Percentiles rank a stretch among this genome's conserved stretches.
Conservation (phyloP, 2,888 invertebrate species). For the Marronus borbonicus region DNA sequence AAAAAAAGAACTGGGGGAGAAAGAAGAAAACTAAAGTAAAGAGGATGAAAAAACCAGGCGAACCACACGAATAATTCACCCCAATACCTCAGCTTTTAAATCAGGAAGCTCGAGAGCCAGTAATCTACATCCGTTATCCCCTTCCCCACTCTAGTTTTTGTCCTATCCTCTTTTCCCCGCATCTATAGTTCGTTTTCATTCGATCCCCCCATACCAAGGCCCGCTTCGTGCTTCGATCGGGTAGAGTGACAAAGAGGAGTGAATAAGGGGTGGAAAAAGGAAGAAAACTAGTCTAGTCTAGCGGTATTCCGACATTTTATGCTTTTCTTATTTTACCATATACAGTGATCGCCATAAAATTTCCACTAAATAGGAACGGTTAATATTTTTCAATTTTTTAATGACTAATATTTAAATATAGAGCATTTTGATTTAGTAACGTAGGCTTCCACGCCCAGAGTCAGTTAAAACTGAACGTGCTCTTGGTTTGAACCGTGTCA, state of each 20-base stretch:
- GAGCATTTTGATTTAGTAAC: too few relatives aligned
- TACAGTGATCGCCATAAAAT: neutral
- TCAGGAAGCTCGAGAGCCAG: slow-evolving; percentile 32
- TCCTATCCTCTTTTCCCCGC: neutral
- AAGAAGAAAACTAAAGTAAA: neutral
- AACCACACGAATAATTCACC: slow-evolving; percentile 24
- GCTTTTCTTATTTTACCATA: neutral
- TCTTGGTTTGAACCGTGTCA: too few relatives aligned
- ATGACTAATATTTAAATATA: too few relatives aligned
- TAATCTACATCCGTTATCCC: slow-evolving; percentile 30
- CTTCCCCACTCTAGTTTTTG: neutral
- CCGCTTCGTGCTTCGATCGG: slow-evolving; percentile 1
- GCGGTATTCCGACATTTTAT: neutral
- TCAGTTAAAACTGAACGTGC: too few relatives aligned
- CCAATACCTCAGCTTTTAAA: slow-evolving; percentile 23
- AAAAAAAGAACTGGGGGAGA: neutral
- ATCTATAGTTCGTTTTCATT: too few relatives aligned
- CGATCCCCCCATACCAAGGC: too few relatives aligned
- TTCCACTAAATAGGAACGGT: too few relatives aligned
- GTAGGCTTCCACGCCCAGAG: too few relatives aligned
- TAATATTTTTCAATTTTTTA: too few relatives aligned
- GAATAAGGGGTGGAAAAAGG: neutral
- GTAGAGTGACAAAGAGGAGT: neutral
- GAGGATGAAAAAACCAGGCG: slow-evolving; percentile 1
- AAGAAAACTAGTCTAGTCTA: neutral